Conservation (phyloP, 1,140 invertebrate genomes). For the Cydia fagiglandana region DNA sequence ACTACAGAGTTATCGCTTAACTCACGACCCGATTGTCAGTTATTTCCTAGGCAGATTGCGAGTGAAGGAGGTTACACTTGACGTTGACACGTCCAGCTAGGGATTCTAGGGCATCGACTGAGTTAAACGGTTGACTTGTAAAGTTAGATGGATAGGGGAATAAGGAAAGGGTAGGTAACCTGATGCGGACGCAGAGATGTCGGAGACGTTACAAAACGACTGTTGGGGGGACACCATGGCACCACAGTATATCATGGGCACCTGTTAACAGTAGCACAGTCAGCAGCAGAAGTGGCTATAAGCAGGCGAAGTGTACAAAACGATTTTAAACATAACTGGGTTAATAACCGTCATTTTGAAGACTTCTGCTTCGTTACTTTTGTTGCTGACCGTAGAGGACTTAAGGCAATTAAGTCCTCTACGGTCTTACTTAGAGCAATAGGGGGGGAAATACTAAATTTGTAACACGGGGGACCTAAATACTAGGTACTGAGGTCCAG, state of each 20-base stretch:
- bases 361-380: too few relatives aligned
- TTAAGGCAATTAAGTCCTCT: too few relatives aligned
- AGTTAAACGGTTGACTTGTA: not conserved
- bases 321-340: too few relatives aligned
- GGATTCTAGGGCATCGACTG: not conserved
- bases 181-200: slow-evolving; percentile 67
- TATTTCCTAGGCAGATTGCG: not conserved
- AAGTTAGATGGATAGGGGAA: slow-evolving; percentile 7
- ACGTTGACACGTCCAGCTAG: not conserved
- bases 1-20: not conserved
- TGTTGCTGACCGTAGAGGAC: too few relatives aligned
- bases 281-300: too few relatives aligned
- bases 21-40: too few relatives aligned
- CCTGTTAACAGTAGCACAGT: slow-evolving; percentile 43
- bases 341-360: too few relatives aligned
- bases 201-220: slow-evolving; percentile 71
- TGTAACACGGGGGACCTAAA: too few relatives aligned
- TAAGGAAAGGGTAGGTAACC: slow-evolving; percentile 46
- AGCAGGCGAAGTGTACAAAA: too few relatives aligned
- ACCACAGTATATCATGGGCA: slow-evolving; percentile 71
- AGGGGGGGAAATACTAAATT: too few relatives aligned
- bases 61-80: not conserved
- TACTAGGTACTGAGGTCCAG: too few relatives aligned
- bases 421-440: too few relatives aligned
- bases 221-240: slow-evolving; percentile 73